phyloP scores from a whole-genome alignment of 2,113 vertebrate genomes.

The Furnarius figulus region DNA sequence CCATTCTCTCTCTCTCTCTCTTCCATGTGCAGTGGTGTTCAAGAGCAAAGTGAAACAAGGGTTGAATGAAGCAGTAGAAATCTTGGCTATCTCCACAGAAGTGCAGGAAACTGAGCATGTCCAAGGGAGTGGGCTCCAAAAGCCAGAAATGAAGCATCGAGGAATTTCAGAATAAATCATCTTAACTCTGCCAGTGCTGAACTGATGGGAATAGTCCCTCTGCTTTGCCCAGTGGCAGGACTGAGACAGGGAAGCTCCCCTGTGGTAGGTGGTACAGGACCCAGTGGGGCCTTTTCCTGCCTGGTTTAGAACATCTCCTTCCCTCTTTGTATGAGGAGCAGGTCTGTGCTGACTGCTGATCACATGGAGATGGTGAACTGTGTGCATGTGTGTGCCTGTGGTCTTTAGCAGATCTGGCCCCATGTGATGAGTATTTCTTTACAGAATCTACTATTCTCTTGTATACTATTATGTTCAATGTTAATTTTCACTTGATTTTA shows the following conservation, averaged over 20 bases:
- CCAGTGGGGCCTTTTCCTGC: neutral
- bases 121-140: neutral
- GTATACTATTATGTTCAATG: neutral
- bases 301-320: neutral
- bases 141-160: neutral
- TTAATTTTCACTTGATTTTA: constrained; percentile 14
- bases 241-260: neutral
- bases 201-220: neutral
- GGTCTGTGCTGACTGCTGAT: neutral
- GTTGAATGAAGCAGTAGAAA: neutral
- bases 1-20: neutral
- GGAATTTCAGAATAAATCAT: neutral
- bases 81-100: neutral
- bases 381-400: neutral
- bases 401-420: neutral
- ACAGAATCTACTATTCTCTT: neutral
- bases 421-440: neutral
- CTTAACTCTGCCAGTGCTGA: neutral
- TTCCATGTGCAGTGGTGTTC: neutral
- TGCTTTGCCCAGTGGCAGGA: neutral
- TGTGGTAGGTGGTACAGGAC: neutral
- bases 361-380: neutral
- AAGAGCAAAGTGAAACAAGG: neutral
- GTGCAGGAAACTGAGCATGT: neutral
- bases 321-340: neutral